phyloP scores from a whole-genome alignment of 53 echinoderm and acorn worm genomes.

The Antedon mediterranea region DNA sequence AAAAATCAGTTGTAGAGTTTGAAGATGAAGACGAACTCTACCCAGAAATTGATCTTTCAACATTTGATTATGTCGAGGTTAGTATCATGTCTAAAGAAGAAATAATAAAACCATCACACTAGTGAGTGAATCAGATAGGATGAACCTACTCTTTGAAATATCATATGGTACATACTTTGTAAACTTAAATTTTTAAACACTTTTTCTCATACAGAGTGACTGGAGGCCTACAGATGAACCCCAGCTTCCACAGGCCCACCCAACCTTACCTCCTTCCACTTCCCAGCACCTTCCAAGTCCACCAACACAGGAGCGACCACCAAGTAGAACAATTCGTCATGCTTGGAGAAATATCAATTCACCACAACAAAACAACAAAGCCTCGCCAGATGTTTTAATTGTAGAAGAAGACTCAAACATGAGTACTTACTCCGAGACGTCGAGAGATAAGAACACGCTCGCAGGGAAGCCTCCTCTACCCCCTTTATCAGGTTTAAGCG shows the following conservation, averaged over 20 bases:
- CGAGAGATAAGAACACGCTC: constrained; percentile 3
- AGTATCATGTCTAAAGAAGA: too few species aligned
- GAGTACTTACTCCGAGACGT: constrained; percentile 17
- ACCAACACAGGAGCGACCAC: constrained; percentile 1
- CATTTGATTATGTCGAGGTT: constrained; percentile 71
- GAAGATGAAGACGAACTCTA: constrained; percentile 47
- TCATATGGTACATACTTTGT: too few species aligned
- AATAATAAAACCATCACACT: not conserved
- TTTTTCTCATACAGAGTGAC: constrained; percentile 29
- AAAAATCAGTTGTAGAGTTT: not conserved
- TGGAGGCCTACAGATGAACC: constrained; percentile 71
- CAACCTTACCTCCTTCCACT: constrained; percentile 23
- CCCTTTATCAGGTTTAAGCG: constrained; percentile 10
- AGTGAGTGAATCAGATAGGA: too few species aligned
- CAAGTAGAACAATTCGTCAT: constrained; percentile 19
- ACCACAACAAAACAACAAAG: constrained; percentile 28
- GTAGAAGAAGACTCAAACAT: constrained; percentile 28
- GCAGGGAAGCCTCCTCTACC: constrained; percentile 32
- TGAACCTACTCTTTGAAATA: too few species aligned
- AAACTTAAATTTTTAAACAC: too few species aligned
- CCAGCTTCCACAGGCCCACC: constrained; percentile 29
- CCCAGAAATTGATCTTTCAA: constrained; percentile 57
- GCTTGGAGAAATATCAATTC: constrained; percentile 26
- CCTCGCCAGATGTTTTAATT: not conserved
- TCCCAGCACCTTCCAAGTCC: constrained; percentile 7